Evolutionary conservation across 2,797 vertebrate genomes (phyloP), one percentile per base, ranked within the genome.

Genomic region (Rhabdomys pumilio): DNA sequence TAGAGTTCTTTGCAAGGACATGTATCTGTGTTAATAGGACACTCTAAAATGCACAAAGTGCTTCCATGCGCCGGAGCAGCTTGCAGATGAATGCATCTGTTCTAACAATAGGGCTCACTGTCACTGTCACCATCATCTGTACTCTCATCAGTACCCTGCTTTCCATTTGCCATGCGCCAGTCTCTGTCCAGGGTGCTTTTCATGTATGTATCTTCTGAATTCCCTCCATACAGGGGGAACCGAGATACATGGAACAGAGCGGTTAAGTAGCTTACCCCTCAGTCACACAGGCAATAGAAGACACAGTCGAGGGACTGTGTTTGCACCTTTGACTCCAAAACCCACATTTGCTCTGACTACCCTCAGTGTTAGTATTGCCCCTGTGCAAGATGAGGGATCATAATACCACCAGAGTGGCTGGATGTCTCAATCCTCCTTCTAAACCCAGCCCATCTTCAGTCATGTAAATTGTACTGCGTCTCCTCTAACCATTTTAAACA

Each of bases 401-500:
- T 2, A 22, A 44, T 12, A 38, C 55, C 57, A 82, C 26, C 13
- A 20, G 34, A 31, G 67, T 20, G 67, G 47, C 34, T 50, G 24
- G 29, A 8, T 12, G 6, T 83, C 76, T 84, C 86, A 61, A 41
- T 9, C 22, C 69, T 83, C 89, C 59, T 61, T 94, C 80, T 20
- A 91, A 92, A 75, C 84, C 5, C 15, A 89, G 38, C 63, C 65
- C 59, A 47, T 86, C 41, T 63, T 50, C n/a, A 3, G 15, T 38
- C 53, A 13, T 10, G 0, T 79, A 88, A 44, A 91, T 90, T 84
- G 92, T 91, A 95, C 41, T 92, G 69, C 26, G 29, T 92, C 84
- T 91, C 47, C 65, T 90, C 83, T 72, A 50, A 72, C 94, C 55
- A 53, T 53, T 92, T 96, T 94, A 87, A 96, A 88, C 89, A 94